Base-by-base conservation (phyloP, 2,797 vertebrate species). In the Enoplosus armatus region DNA sequence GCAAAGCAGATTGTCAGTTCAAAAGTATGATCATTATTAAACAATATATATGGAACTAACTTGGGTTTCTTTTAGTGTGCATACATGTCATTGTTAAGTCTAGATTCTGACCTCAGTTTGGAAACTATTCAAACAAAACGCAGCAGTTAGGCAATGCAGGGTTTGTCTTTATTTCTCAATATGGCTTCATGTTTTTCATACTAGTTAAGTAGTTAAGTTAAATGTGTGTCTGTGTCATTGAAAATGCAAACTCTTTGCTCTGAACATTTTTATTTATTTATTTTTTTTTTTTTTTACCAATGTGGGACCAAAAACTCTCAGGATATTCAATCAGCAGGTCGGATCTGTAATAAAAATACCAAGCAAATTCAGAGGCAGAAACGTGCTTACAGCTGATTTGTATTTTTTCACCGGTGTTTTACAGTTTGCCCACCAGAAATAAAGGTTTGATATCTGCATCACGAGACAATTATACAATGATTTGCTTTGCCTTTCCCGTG, bases 91-190 rank as follows among this genome's bases (percentile, higher is more conserved):
- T 15, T 14, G 7, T 27, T 39, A 7, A 47, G 5, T 14, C 9
- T 35, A 12, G 18, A 39, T 45, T 47, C 39, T 29, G 64, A 59
- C n/a, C 51, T 47, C 14, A 48, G 48, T 73, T 50, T 72, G 22
- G 16, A 76, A 62, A 33, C 12, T 24, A 14, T 35, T 58, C 7
- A 62, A 75, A 55, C n/a, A 29, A 58, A 66, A 67, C 53, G 54
- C 16, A 29, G 14, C 35, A 39, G 11, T 87, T 87, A 26, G 41
- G 81, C 67, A 89, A 86, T 64, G 8, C n/a, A 26, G 45, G 39
- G 22, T 72, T 84, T 74, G 2, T 50, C 37, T 14, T 43, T 9
- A 74, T 90, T 84, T 85, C 84, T 72, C 72, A 89, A 87, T 31
- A n/a, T 29, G 27, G 8, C 26, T 59, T 72, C 1, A 10, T 73